Evolutionary conservation across 2,113 vertebrate species (phyloP), one percentile per base, ranked within the genome.

Genomic region (Petrocephalus microphthalmus): DNA sequence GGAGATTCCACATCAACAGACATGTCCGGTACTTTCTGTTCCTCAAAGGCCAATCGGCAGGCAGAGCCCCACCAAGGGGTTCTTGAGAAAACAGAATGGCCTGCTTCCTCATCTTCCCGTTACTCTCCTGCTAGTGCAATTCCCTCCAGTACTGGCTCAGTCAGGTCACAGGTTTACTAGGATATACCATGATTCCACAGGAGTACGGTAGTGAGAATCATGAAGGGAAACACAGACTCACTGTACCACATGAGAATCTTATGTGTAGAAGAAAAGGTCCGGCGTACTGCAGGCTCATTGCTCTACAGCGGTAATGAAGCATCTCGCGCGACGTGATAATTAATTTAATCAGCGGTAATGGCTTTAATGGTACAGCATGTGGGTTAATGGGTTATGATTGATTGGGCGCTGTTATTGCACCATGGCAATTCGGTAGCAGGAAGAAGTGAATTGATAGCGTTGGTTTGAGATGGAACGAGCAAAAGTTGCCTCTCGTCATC

Each of bases 311-410:
- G 92, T 95, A 96, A 95, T 95, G 95, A 96, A 96, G 93, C 95
- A 94, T 94, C 95, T 95, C 95, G 94, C 96, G 95, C 33, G 96
- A 96, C 95, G 93, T 94, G 95, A 96, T 96, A 95, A 97, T 96
- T 96, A 95, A 97, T 96, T 96, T 96, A 96, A 96, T 96, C 96
- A 96, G 96, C 96, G 96, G 94, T 96, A 96, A 97, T 96, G 95
- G 96, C 96, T 96, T 96, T 96, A 96, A 96, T 94, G 94, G 95
- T 95, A 96, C 95, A 96, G 96, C 96, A 96, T 97, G 96, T 96
- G 94, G 96, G 95, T 95, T 96, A 96, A 97, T 96, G 96, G 96
- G 96, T 96, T 96, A 96, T 96, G 95, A 97, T 96, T 96, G 95
- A 96, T 96, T 96, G 95, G 95, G 95, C 95, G 94, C 95, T 96